Evolutionary conservation across 1,140 invertebrate species (phyloP).

Genomic region (Camponotus pennsylvanicus): DNA sequence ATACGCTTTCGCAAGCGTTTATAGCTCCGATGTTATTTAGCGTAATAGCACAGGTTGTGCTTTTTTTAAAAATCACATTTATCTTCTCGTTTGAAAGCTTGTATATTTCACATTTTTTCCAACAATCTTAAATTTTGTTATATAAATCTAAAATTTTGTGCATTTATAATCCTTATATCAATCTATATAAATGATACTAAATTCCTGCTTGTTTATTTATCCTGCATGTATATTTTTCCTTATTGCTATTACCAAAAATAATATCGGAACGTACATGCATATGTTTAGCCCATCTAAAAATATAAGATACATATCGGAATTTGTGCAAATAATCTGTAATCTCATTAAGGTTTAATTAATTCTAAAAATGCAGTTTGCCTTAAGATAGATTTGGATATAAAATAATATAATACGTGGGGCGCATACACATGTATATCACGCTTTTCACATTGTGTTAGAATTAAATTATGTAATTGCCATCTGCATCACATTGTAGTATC

Average conservation of each 20-base stretch:
- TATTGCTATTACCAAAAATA: not conserved
- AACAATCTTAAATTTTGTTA: not conserved
- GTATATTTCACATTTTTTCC: not conserved
- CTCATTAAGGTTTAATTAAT: not conserved
- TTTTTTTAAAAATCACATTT: not conserved
- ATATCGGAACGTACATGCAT: not conserved
- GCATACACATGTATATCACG: not conserved
- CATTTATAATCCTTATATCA: not conserved
- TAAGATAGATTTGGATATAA: constrained; percentile 9
- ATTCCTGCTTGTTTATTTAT: not conserved
- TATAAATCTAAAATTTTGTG: not conserved
- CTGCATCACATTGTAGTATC: constrained; percentile 24
- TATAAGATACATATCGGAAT: not conserved
- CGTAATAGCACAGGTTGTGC: not conserved
- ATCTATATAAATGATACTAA: not conserved
- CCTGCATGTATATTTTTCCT: not conserved
- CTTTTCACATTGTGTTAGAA: constrained; percentile 18
- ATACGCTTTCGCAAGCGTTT: not conserved
- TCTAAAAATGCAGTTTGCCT: constrained; percentile 18
- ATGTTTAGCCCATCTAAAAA: not conserved
- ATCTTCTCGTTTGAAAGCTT: not conserved
- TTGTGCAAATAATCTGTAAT: not conserved
- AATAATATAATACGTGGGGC: not conserved
- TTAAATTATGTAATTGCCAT: constrained; percentile 55
- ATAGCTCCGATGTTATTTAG: not conserved